Conservation (phyloP, 2,888 invertebrate species). For the Heteropelma amictum region DNA sequence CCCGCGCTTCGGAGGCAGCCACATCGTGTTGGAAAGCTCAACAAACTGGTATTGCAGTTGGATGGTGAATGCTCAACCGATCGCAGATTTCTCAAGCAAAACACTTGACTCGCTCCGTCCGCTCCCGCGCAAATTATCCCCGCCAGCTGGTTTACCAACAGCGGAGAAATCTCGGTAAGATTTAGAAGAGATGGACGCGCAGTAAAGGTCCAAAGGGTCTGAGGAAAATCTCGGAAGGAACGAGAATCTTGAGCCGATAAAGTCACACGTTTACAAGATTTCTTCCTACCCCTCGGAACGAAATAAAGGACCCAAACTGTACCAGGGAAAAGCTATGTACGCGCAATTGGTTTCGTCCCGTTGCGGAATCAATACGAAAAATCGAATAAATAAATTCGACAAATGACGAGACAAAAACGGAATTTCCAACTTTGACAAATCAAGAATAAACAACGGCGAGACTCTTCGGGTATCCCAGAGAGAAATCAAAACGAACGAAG, state of each 20-base stretch:
- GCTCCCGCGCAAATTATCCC: constrained; percentile 41
- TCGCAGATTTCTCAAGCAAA: constrained; percentile 25
- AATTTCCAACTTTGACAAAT: no score
- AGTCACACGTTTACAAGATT: constrained; percentile 48
- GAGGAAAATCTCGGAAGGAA: constrained; percentile 27
- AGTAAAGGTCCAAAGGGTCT: constrained; percentile 25
- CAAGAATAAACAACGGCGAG: no score
- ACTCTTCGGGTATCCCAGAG: no score
- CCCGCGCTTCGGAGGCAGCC: constrained; percentile 47
- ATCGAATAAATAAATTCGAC: no score
- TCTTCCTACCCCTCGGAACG: background rate
- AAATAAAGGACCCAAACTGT: constrained; percentile 11
- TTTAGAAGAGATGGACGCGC: background rate
- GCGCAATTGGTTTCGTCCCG: no score
- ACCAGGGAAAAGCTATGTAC: background rate
- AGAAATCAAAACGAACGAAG: no score
- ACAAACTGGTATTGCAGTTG: constrained; percentile 31
- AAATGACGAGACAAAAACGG: no score
- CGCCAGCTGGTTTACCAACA: constrained; percentile 51
- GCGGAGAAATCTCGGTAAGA: constrained; percentile 37
- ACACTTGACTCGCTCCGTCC: background rate
- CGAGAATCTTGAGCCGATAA: constrained; percentile 56
- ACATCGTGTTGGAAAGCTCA: background rate
- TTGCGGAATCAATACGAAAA: background rate
- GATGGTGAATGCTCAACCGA: constrained; percentile 52